phyloP scores from a whole-genome alignment of 1,140 invertebrate genomes.

The Centruroides vittatus region DNA sequence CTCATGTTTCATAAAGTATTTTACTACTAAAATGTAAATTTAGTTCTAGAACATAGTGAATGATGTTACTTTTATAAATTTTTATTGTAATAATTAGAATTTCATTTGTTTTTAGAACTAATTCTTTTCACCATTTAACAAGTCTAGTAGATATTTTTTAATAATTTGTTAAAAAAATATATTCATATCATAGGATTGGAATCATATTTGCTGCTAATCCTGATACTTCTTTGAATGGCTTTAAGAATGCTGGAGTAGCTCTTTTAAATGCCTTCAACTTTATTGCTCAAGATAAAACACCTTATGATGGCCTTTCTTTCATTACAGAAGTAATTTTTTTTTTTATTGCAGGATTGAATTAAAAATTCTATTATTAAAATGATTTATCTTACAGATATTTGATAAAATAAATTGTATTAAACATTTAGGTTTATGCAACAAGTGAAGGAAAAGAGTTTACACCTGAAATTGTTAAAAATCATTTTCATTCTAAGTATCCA shows the following conservation, averaged over 20 bases:
- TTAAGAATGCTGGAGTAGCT: constrained; percentile 61
- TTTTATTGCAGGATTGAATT: too few species aligned
- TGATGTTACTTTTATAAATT: not conserved
- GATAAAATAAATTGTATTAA: not conserved
- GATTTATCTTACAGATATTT: too few species aligned
- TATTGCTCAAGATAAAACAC: constrained; percentile 55
- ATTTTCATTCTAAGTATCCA: constrained; percentile 49
- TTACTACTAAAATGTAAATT: too few species aligned
- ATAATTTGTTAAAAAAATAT: not conserved
- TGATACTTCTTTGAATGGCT: constrained; percentile 41
- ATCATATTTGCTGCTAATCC: constrained; percentile 64
- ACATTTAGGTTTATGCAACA: constrained; percentile 28
- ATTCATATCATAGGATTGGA: constrained; percentile 50
- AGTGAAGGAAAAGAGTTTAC: constrained; percentile 33
- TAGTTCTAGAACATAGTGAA: too few species aligned
- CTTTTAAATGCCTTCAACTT: constrained; percentile 86
- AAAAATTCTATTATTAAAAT: too few species aligned
- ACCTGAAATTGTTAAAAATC: constrained; percentile 50
- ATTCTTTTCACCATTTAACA: not conserved
- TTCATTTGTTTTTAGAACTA: constrained; percentile 1
- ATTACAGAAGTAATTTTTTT: constrained; percentile 52
- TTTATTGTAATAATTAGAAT: not conserved
- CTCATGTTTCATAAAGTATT: too few species aligned
- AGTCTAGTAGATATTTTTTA: not conserved
- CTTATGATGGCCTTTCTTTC: constrained; percentile 60